Base-by-base conservation (phyloP, 1,140 invertebrate species). In the Drosophila lacteicornis region DNA sequence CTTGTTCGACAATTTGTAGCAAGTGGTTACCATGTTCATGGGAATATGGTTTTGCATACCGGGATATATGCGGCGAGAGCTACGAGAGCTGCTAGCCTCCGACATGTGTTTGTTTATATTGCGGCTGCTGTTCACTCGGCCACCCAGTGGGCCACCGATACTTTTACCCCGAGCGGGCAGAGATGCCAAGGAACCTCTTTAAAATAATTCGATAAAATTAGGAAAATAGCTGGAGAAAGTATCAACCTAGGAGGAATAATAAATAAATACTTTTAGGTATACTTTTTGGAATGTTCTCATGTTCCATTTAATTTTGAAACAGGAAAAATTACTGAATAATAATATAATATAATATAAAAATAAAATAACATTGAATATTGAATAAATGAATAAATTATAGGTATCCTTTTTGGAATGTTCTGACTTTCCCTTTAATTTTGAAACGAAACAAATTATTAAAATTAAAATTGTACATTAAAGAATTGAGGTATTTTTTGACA, bases 1-100 rank as follows among this genome's bases (percentile, higher is more conserved):
- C 86, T 90, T 90, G 85, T 90, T 85, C 82, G 79, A 90, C 85
- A 90, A 90, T 90, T 90, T 90, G 85, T 90, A 90, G 85, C 85
- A 90, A 90, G 85, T 90, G 86, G 85, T 90, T 87, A 85, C 75
- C 85, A 90, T 90, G 84, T 88, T 88, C 84, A 90, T 88, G 84
- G 84, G 84, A 88, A 88, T 86, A 87, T 75, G 79, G 76, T 80
- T 90, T 88, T 88, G 84, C 84, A 88, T 88, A 79, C 74, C 80
- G 62, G 46, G 60, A 60, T 51, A 73, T 73, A 53, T 46, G 47
- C 19, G 40, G 8, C 51, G 43, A 40, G 19, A 43, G 47, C 17
- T 55, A 13, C 50, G 50, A 40, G 17, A 42, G 47, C 19, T 40
- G 51, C 62, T 15, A 12, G 47, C 17, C 6, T 30, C 47, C 62